Evolutionary conservation across 2,888 invertebrate species (phyloP).

Genomic region (Pasiphila rectangulata): DNA sequence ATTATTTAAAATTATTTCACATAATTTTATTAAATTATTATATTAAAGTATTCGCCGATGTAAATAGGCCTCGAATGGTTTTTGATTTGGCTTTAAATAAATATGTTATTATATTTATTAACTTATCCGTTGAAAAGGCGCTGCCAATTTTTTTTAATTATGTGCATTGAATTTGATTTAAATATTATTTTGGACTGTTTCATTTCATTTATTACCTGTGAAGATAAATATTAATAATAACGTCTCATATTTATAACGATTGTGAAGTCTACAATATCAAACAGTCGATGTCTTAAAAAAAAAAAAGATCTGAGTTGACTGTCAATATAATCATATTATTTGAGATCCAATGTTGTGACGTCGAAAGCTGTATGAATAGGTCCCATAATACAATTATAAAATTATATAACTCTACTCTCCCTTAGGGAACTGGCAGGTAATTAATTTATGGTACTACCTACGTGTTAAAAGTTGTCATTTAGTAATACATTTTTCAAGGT

Average conservation of each 20-base stretch:
- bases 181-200: not conserved
- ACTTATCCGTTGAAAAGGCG: no score
- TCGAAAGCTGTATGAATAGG: no score
- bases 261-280: no score
- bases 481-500: not conserved
- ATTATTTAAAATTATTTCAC: constrained; percentile 26
- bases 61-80: constrained; percentile 34
- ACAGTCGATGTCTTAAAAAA: no score
- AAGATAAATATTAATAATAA: no score
- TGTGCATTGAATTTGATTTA: not conserved
- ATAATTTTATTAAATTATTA: constrained; percentile 14
- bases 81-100: constrained; percentile 1
- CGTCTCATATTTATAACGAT: no score
- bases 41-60: constrained; percentile 16
- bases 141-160: not conserved
- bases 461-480: not conserved
- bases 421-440: not conserved
- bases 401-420: not conserved
- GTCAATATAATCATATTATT: no score
- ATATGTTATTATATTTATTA: constrained; percentile 15
- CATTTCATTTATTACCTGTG: no score
- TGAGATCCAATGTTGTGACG: no score
- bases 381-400: not conserved
- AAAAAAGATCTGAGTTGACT: no score
- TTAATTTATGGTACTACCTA: not conserved